A percentile compares a stretch with the other conserved stretches of the same genome.
These are phyloP conservation scores for Liasis olivaceus DNA, from an alignment of 2,797 vertebrate species.

Conservation along the genomic window DNA sequence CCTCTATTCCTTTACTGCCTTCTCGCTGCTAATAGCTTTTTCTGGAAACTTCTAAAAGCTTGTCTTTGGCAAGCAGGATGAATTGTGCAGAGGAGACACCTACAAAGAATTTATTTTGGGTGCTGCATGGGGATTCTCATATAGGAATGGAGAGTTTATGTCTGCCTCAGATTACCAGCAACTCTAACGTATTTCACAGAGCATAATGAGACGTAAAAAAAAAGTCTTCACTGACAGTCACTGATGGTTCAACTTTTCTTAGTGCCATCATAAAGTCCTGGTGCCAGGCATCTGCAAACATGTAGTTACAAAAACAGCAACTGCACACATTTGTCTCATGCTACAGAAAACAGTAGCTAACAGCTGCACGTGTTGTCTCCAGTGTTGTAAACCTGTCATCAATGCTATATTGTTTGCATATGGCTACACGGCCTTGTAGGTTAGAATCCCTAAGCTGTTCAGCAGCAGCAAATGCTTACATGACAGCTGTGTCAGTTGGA, in stretches of 20 bases:
- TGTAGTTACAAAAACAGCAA: not conserved
- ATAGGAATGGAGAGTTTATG: too few relatives aligned
- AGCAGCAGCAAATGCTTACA: conserved; percentile 58
- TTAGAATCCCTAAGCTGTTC: conserved; percentile 56
- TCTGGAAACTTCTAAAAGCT: not conserved
- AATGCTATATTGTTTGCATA: conserved; percentile 72
- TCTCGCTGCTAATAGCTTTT: not conserved
- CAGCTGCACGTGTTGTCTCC: conserved; percentile 71
- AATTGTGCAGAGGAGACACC: not conserved
- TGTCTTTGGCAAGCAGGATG: not conserved
- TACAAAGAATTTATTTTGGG: not conserved
- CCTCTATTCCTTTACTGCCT: not conserved
- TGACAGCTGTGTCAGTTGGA: conserved; percentile 76
- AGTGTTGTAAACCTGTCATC: conserved; percentile 76
- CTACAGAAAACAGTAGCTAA: conserved; percentile 66
- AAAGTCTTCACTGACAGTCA: not conserved
- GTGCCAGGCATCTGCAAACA: conserved; percentile 50
- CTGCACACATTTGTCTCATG: conserved; percentile 64
- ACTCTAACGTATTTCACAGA: not conserved
- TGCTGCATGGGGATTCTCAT: not conserved
- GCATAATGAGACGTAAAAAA: not conserved
- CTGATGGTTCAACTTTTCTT: not conserved
- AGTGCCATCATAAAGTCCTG: conserved; percentile 5
- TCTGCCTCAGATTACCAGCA: not conserved
- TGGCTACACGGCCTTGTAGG: conserved; percentile 72